Evolutionary conservation across 2,113 vertebrate genomes (phyloP).

Genomic region (Axis porcinus): DNA sequence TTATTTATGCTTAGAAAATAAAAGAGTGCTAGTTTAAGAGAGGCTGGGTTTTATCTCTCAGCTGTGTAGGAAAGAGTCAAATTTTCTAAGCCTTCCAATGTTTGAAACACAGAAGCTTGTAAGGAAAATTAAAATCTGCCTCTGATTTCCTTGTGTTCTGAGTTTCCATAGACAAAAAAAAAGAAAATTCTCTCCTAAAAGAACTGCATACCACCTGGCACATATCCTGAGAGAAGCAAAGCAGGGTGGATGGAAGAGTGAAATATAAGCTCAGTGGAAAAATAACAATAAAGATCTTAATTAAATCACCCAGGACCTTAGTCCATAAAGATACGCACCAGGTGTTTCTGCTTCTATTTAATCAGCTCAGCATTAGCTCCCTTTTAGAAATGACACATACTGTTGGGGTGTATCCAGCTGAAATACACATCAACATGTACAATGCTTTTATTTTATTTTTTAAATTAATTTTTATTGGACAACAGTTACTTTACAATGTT

Average conservation of each 20-base stretch:
- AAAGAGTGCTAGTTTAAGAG: background rate
- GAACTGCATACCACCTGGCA: slow-evolving; percentile 16
- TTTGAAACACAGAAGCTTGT: slow-evolving; percentile 7
- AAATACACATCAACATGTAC: background rate
- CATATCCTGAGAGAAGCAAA: slow-evolving; percentile 26
- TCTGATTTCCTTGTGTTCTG: slow-evolving; percentile 22
- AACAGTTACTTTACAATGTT: background rate
- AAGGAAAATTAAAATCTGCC: slow-evolving; percentile 41
- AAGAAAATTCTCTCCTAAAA: slow-evolving; percentile 36
- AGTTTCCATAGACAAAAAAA: background rate
- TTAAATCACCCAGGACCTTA: slow-evolving; percentile 41
- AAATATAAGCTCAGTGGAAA: slow-evolving; percentile 49
- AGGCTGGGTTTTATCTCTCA: background rate
- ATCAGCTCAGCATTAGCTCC: background rate
- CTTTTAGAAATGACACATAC: background rate
- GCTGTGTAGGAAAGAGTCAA: slow-evolving; percentile 6
- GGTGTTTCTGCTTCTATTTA: slow-evolving; percentile 35
- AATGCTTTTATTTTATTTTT: background rate
- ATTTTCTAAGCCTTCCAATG: background rate
- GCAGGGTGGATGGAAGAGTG: background rate
- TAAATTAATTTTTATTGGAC: background rate
- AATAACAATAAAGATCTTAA: slow-evolving; percentile 52
- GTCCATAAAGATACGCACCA: background rate
- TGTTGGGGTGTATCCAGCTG: background rate
- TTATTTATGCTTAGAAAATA: slow-evolving; percentile 33